Percentiles rank a stretch among this genome's conserved stretches.
Evolutionary conservation across 2,797 vertebrate species (phyloP).

Genomic region (Enoplosus armatus): DNA sequence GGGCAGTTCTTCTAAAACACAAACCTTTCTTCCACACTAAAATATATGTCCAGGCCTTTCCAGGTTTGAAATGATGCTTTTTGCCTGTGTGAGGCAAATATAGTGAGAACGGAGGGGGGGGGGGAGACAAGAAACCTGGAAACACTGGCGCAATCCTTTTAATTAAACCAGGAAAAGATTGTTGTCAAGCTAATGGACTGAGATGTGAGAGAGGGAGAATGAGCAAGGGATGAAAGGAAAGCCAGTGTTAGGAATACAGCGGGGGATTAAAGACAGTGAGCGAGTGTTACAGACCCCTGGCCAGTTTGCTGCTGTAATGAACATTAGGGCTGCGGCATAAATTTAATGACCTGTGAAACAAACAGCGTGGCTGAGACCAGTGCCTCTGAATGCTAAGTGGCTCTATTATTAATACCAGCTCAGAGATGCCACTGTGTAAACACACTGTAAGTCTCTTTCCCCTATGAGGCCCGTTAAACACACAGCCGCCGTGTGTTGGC

Average conservation of each 20-base stretch:
- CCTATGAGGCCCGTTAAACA: conserved; percentile 67
- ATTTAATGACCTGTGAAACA: conserved; percentile 89
- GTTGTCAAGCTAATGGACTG: conserved; percentile 67
- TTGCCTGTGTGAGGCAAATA: background rate
- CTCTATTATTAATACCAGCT: conserved; percentile 83
- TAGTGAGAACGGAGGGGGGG: background rate
- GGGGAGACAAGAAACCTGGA: conserved; percentile 31
- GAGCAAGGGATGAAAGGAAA: conserved; percentile 71
- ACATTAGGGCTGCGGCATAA: conserved; percentile 87
- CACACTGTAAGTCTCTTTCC: conserved; percentile 67
- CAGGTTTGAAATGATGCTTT: conserved; percentile 19
- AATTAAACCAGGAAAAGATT: conserved; percentile 71
- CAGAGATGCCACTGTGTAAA: conserved; percentile 82
- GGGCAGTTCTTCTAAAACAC: background rate
- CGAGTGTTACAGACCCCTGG: conserved; percentile 79
- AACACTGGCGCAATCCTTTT: conserved; percentile 57
- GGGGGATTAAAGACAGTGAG: conserved; percentile 80
- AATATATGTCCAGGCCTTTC: conserved; percentile 27
- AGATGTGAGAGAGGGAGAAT: conserved; percentile 62
- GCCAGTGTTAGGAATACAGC: conserved; percentile 60
- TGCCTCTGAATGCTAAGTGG: conserved; percentile 84
- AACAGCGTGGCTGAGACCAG: conserved; percentile 80
- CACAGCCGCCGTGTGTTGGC: conserved; percentile 39
- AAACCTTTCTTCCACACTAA: conserved; percentile 10
- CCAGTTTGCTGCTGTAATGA: conserved; percentile 84